These are phyloP conservation scores for Cheilosia vulpina DNA, from an alignment of 2,888 invertebrate genomes.

Conservation along the genomic window DNA sequence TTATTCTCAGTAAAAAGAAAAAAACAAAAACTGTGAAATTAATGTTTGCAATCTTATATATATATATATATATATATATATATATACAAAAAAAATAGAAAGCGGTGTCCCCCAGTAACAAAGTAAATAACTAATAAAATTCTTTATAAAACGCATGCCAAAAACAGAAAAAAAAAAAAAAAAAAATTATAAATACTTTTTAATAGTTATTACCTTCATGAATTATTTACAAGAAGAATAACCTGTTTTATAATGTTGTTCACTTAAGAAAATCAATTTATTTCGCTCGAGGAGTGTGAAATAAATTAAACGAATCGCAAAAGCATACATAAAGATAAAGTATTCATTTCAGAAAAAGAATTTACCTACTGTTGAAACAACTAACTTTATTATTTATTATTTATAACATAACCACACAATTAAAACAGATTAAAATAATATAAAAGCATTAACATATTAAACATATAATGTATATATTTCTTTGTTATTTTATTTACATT, in stretches of 20 bases:
- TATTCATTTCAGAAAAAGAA: slow-evolving; percentile 29
- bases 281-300: slow-evolving; percentile 25
- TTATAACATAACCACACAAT: slow-evolving; percentile 26
- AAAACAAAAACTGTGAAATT: slow-evolving; percentile 26
- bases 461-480: slow-evolving; percentile 56
- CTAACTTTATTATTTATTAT: slow-evolving; percentile 56
- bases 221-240: slow-evolving; percentile 42
- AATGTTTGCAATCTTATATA: slow-evolving; percentile 52
- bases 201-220: slow-evolving; percentile 36
- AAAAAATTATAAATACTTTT: slow-evolving; percentile 8
- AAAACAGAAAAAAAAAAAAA: slow-evolving; percentile 15
- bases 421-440: slow-evolving; percentile 27
- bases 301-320: slow-evolving; percentile 28
- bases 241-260: slow-evolving; percentile 36
- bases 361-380: slow-evolving; percentile 25
- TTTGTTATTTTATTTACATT: slow-evolving; percentile 63
- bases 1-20: slow-evolving; percentile 40
- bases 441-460: slow-evolving; percentile 23
- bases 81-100: slow-evolving; percentile 12
- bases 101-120: slow-evolving; percentile 41
- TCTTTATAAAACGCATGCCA: slow-evolving; percentile 38
- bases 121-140: slow-evolving; percentile 15
- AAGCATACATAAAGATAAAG: slow-evolving; percentile 15
- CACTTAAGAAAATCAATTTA: slow-evolving; percentile 10
- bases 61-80: not conserved